Evolutionary conservation across 1,140 invertebrate species (phyloP), one percentile per base, ranked within the genome.

Genomic region (Schlechtendalia chinensis): DNA sequence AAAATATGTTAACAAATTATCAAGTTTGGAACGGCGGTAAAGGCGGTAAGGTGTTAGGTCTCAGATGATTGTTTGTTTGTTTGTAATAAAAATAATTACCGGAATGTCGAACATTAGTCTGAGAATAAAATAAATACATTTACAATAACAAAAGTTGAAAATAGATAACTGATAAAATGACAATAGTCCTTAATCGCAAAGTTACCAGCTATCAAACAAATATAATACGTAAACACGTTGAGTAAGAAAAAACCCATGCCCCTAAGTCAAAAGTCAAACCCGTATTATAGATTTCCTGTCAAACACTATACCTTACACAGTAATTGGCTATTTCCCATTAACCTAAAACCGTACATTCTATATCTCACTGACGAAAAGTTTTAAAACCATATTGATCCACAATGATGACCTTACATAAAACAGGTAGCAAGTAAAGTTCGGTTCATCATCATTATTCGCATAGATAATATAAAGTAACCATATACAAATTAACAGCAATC

Each of bases 281-380:
- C n/a, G 53, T 75, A 45, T 59, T 79, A 79, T 79, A 61, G 75
- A 79, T 79, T 79, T 79, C 16, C 75, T 79, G 75, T 79, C 75
- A 77, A 22, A 47, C 22, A 22, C 24, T 16, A n/a, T 14, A 27
- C 24, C 14, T 53, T 3, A 47, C 47, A 72, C 53, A 47, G 47
- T 54, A 47, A 72, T 24, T 72, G 24, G 24, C 22, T 6, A 54
- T 54, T 29, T 54, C 16, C 22, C 47, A 71, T 71, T 53, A 53
- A 72, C 69, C 47, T 53, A 54, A 72, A 72, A 72, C 54, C 10
- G 8, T 53, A n/a, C 17, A n/a, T 54, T 53, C 22, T 6, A 12
- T 27, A 10, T 8, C 45, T 16, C 5, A 69, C 32, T 22, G 8
- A 11, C 53, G 22, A 58, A 58, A 22, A 22, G 14, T 22, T 3